Evolutionary conservation across 2,888 invertebrate genomes (phyloP).

Genomic region (Clepsis dumicolana): DNA sequence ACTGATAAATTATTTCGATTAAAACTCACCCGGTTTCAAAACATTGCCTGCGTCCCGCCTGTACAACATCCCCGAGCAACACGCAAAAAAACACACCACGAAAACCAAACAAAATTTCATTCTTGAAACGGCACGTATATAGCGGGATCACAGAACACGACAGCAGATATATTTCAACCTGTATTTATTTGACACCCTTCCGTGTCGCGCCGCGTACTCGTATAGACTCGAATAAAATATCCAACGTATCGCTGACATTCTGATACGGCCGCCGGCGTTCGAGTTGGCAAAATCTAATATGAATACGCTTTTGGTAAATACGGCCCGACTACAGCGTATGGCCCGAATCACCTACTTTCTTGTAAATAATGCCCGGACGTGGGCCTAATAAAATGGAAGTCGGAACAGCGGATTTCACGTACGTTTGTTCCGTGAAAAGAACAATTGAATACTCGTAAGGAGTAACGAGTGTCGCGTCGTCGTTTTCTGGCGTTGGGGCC

Average conservation of each 20-base stretch:
- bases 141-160: slow-evolving; percentile 73
- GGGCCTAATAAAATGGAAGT: slow-evolving; percentile 53
- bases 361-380: slow-evolving; percentile 54
- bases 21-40: slow-evolving; percentile 76
- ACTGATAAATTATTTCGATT: slow-evolving; percentile 31
- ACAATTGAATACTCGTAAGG: slow-evolving; percentile 34
- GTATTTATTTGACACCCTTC: slow-evolving; percentile 82
- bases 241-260: slow-evolving; percentile 79
- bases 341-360: slow-evolving; percentile 47
- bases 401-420: slow-evolving; percentile 31
- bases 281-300: slow-evolving; percentile 82
- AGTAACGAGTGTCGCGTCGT: slow-evolving; percentile 32
- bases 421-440: slow-evolving; percentile 27
- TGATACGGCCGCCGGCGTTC: slow-evolving; percentile 74
- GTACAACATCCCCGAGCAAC: slow-evolving; percentile 76
- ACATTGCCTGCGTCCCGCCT: slow-evolving; percentile 76
- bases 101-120: slow-evolving; percentile 82
- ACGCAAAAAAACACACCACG: slow-evolving; percentile 74
- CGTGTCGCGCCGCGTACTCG: slow-evolving; percentile 72
- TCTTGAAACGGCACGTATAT: slow-evolving; percentile 73
- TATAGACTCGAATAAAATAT: slow-evolving; percentile 80
- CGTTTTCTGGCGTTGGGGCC: slow-evolving; percentile 23
- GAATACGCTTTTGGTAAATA: slow-evolving; percentile 82
- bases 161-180: slow-evolving; percentile 79
- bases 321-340: slow-evolving; percentile 55